These are phyloP conservation scores for Apodemus speciosus DNA, from an alignment of 2,113 vertebrate species.

Conservation along the genomic window DNA sequence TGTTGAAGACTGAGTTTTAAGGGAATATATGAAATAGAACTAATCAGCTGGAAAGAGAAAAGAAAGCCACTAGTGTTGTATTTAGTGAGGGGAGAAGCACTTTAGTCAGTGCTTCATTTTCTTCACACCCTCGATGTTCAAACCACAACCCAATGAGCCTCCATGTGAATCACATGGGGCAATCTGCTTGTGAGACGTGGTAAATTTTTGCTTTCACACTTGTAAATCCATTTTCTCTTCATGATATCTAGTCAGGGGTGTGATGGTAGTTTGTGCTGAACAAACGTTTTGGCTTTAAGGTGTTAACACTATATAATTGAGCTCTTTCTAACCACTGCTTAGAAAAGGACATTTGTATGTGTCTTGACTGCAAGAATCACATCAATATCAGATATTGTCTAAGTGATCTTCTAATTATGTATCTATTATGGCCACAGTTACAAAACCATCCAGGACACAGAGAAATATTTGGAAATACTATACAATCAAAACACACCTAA, in stretches of 20 bases:
- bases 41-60: conserved; percentile 53
- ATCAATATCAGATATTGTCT: conserved; percentile 39
- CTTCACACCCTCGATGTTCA: conserved; percentile 47
- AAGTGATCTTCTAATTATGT: conserved; percentile 29
- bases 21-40: conserved; percentile 53
- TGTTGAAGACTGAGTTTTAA: conserved; percentile 52
- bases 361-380: conserved; percentile 45
- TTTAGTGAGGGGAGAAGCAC: conserved; percentile 41
- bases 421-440: conserved; percentile 33
- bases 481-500: conserved; percentile 55
- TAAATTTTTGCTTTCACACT: conserved; percentile 11
- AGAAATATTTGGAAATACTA: conserved; percentile 63
- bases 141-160: conserved; percentile 37
- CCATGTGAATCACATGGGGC: conserved; percentile 45
- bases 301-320: conserved; percentile 51
- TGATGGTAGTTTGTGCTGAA: conserved; percentile 61
- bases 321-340: conserved; percentile 46
- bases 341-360: conserved; percentile 37
- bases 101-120: conserved; percentile 35
- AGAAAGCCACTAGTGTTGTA: conserved; percentile 26
- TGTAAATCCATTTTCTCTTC: conserved; percentile 52
- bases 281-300: conserved; percentile 65
- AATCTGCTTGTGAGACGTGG: conserved; percentile 26
- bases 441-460: conserved; percentile 59
- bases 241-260: conserved; percentile 51